Evolutionary conservation across 1,140 invertebrate species (phyloP).

Genomic region (Sesamia nonagrioides): DNA sequence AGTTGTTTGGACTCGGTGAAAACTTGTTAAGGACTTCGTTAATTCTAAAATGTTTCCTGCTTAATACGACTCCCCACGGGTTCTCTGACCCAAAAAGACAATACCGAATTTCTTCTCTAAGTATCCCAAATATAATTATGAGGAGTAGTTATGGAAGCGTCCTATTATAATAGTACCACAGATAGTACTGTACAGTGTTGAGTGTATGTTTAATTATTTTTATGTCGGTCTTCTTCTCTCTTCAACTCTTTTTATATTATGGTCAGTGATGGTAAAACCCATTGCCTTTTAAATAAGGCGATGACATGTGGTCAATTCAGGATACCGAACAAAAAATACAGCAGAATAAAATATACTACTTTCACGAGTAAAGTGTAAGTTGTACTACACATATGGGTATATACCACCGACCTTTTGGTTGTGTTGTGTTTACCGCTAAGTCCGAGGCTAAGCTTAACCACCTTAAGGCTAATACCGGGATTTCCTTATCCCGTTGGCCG

Average conservation of each 20-base stretch:
- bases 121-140: slow-evolving; percentile 35
- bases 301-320: too few relatives aligned
- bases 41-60: slow-evolving; percentile 25
- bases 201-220: slow-evolving; percentile 1
- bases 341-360: slow-evolving; percentile 21
- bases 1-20: not conserved
- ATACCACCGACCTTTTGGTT: slow-evolving; percentile 42
- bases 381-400: slow-evolving; percentile 24
- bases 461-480: slow-evolving; percentile 57
- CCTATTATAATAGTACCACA: slow-evolving; percentile 32
- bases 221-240: slow-evolving; percentile 2
- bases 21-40: slow-evolving; percentile 17
- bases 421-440: slow-evolving; percentile 49
- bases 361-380: slow-evolving; percentile 37
- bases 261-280: not conserved
- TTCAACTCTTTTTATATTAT: slow-evolving; percentile 26
- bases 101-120: slow-evolving; percentile 11
- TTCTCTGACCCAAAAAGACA: slow-evolving; percentile 34
- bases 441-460: slow-evolving; percentile 52
- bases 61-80: slow-evolving; percentile 17
- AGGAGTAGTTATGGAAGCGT: slow-evolving; percentile 17
- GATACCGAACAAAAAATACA: slow-evolving; percentile 9
- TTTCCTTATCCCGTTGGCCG: slow-evolving; percentile 53
- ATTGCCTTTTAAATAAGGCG: slow-evolving; percentile 12
- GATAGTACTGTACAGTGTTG: slow-evolving; percentile 18